These are phyloP conservation scores for Nomada lathburiana DNA, from an alignment of 2,888 invertebrate species.

Conservation along the genomic window DNA sequence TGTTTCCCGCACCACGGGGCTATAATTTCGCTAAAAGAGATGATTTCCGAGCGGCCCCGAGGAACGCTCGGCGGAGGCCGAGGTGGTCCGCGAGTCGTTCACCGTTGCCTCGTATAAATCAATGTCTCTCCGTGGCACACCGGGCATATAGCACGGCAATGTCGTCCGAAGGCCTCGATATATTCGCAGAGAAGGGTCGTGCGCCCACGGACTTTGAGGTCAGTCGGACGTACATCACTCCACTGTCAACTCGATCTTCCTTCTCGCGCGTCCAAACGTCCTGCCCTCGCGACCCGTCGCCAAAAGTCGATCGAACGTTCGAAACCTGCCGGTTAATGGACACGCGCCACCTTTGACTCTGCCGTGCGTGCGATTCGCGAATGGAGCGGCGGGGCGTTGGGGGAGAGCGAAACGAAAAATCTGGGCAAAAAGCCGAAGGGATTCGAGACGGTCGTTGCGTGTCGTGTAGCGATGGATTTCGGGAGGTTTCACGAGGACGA, in stretches of 20 bases:
- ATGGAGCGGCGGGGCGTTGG: not conserved
- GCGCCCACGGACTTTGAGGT: constrained; percentile 67
- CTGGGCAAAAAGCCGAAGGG: constrained; percentile 50
- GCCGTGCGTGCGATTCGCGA: too few relatives aligned
- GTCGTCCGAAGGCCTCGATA: constrained; percentile 72
- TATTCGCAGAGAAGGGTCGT: constrained; percentile 69
- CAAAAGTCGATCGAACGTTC: not conserved
- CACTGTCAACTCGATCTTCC: constrained; percentile 63
- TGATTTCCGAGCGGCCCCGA: constrained; percentile 41
- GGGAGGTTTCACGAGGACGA: constrained; percentile 64
- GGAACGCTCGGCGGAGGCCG: constrained; percentile 42
- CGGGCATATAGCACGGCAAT: constrained; percentile 73
- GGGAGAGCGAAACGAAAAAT: constrained; percentile 39
- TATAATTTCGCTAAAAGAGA: constrained; percentile 55
- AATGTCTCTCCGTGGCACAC: constrained; percentile 75
- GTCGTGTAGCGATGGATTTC: constrained; percentile 75
- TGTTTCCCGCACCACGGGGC: not conserved
- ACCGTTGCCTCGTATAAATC: constrained; percentile 74
- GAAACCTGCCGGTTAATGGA: not conserved
- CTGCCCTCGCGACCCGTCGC: too few relatives aligned
- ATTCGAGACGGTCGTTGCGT: constrained; percentile 71
- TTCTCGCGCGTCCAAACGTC: constrained; percentile 35
- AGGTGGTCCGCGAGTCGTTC: constrained; percentile 57
- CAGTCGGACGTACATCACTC: constrained; percentile 74
- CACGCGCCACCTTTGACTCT: too few relatives aligned